Base-by-base conservation (phyloP, 2,797 vertebrate genomes). In the Vireo griseus region DNA sequence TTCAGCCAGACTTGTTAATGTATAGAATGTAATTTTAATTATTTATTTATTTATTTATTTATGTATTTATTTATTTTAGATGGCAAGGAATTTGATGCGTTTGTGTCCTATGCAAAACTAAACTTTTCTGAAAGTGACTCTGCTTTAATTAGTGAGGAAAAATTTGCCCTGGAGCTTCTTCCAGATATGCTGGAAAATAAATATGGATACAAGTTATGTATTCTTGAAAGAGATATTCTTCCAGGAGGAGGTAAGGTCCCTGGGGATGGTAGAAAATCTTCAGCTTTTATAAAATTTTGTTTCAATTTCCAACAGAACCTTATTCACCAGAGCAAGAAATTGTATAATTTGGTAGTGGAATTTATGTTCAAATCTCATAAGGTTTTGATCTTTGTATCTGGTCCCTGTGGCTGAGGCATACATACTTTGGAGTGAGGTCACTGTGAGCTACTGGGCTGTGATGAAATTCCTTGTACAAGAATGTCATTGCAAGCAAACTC, bases 211-310 rank as follows among this genome's bases (percentile, higher is more conserved):
- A 98, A 97, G 21, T 92, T 99, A 68, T 99, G 98, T 91, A 97
- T 99, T 86, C 93, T 98, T 77, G 99, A 99, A 93, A 98, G 99
- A 95, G 99, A 99, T 47, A 74, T 98, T 75, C 96, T 98, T 57
- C 99, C 99, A 1, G 99, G 99, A 92, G 99, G 98, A 98, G 99
- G 99, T 99, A 88, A 97, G 97, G 8, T 44, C 26, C 11, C 20
- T 10, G 5, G 13, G 26, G 31, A 16, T 13, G 17, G 16, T 61
- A 72, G 5, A 73, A 62, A 37, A 35, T 45, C 11, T 50, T 63
- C 8, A 52, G 13, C 42, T 77, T 79, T 80, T 40, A 51, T 24
- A 55, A 55, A 65, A 59, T 5, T 54, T 11, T 11, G 48, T 91
- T 96, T 90, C 14, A 35, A 28, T 91, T 83, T 71, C 21, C 12